Base-by-base conservation (phyloP, 2,113 vertebrate genomes). In the Cyanoderma ruficeps region DNA sequence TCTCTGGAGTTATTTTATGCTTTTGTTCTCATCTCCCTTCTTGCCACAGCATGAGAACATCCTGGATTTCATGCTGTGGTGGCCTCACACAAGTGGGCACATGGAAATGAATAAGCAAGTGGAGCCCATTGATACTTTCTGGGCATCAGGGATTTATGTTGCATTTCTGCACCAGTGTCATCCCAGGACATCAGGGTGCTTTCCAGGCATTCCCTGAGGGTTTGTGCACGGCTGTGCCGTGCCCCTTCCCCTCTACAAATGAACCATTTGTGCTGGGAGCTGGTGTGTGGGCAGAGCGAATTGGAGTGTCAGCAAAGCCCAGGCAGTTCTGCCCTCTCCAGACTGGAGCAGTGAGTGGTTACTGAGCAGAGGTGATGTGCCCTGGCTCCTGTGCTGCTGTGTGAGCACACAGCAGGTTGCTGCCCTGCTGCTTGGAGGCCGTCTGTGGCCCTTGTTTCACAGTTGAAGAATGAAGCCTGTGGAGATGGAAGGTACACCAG, bases 311-410 rank as follows among this genome's bases (percentile, higher is more conserved):
- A 13, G 87, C 67, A 42, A 4, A n/a, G 25, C 35, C 75, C 30
- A 3, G 72, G 50, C 82, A 70, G 55, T 37, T 53, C 18, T 42
- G 14, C 11, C 15, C 19, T 30, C 89, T 64, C 30, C 37, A 7
- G 25, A 1, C 0, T 3, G 56, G 25, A 5, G 16, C 59, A 70
- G 23, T 0, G 3, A 12, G 74, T 0, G 44, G 12, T 31, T 2
- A 0, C 57, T 6, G 28, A 28, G 91, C 59, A 47, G 78, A 7
- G 68, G 21, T 15, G 70, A 28, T 0, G 0, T 12, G 31, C 19
- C 0, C 57, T 31, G 65, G 19, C 63, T 53, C 31, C 0, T 0
- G 0, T 27, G 57, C 39, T 16, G 71, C 35, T 2, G 1, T 24
- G 21, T 10, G 57, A 72, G 67, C 53, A 9, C 69, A 3, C 49